phyloP scores from a whole-genome alignment of 2,888 invertebrate genomes.

The Campaea margaritaria region DNA sequence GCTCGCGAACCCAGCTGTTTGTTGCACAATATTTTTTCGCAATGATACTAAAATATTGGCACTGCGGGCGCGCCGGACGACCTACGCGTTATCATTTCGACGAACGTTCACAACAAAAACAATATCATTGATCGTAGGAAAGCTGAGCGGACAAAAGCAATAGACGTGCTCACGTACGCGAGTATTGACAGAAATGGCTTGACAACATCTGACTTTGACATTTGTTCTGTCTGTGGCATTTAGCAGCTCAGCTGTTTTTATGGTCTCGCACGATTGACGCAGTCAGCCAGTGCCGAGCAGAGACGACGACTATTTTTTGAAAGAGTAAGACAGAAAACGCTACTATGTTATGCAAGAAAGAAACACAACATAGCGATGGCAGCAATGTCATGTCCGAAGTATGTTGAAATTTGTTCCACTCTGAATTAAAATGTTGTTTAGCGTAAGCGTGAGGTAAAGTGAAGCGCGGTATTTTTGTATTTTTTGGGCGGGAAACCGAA shows the following conservation, averaged over 20 bases:
- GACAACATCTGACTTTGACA: conserved; percentile 22
- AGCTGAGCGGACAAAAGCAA: conserved; percentile 34
- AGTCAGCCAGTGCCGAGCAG: neutral
- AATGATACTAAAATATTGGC: conserved; percentile 55
- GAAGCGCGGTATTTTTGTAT: too few species aligned
- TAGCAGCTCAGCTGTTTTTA: conserved; percentile 1
- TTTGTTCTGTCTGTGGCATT: conserved; percentile 11
- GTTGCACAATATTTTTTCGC: conserved; percentile 58
- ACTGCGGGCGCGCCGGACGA: conserved; percentile 40
- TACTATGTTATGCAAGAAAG: too few species aligned
- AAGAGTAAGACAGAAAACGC: too few species aligned
- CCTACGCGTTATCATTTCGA: conserved; percentile 54
- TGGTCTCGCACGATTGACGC: neutral
- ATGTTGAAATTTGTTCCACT: too few species aligned
- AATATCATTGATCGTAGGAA: conserved; percentile 70
- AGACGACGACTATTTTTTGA: too few species aligned
- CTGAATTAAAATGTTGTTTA: too few species aligned
- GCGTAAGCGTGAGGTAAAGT: too few species aligned
- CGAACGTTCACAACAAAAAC: conserved; percentile 75
- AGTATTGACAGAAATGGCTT: conserved; percentile 38
- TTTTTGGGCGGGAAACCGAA: too few species aligned
- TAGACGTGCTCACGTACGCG: conserved; percentile 40
- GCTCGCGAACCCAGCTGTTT: conserved; percentile 34
- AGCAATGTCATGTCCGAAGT: too few species aligned
- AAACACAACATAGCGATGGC: too few species aligned